phyloP scores from a whole-genome alignment of 1,140 invertebrate genomes.

The Mycetomoellerius zeteki region DNA sequence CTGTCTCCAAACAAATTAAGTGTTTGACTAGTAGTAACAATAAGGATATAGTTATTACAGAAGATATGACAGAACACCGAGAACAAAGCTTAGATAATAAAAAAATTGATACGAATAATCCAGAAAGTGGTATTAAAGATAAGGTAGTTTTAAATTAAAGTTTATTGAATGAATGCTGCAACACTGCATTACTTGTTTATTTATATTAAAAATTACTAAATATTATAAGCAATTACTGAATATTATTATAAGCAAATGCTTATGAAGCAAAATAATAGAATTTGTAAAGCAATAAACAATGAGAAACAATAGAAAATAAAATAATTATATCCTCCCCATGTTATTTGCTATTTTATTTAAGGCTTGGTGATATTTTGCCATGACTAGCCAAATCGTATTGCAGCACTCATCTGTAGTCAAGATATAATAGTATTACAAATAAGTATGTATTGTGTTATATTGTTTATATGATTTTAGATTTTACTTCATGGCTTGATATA shows the following conservation, averaged over 20 bases:
- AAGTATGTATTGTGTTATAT: not conserved
- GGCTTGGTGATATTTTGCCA: too few relatives aligned
- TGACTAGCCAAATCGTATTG: not conserved
- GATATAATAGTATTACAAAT: not conserved
- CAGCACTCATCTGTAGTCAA: not conserved
- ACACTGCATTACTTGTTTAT: not conserved
- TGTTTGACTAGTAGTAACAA: constrained; percentile 66
- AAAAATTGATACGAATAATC: constrained; percentile 69
- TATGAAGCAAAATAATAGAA: not conserved
- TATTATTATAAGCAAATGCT: too few relatives aligned
- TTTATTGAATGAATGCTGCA: not conserved
- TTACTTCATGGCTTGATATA: constrained; percentile 87
- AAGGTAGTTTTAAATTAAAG: constrained; percentile 73
- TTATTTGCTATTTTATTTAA: not conserved
- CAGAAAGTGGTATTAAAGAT: constrained; percentile 70
- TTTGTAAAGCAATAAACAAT: not conserved
- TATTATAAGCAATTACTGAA: not conserved
- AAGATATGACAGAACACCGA: constrained; percentile 55
- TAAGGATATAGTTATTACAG: constrained; percentile 63
- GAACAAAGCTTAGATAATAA: constrained; percentile 73
- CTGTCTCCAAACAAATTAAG: constrained; percentile 69
- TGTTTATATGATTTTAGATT: constrained; percentile 71
- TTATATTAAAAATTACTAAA: not conserved
- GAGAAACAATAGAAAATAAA: not conserved
- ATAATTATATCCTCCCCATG: not conserved